Percentiles rank a stretch among this genome's conserved stretches.
These are phyloP conservation scores for Spialia ferax DNA, from an alignment of 2,888 invertebrate genomes.

Conservation along the genomic window DNA sequence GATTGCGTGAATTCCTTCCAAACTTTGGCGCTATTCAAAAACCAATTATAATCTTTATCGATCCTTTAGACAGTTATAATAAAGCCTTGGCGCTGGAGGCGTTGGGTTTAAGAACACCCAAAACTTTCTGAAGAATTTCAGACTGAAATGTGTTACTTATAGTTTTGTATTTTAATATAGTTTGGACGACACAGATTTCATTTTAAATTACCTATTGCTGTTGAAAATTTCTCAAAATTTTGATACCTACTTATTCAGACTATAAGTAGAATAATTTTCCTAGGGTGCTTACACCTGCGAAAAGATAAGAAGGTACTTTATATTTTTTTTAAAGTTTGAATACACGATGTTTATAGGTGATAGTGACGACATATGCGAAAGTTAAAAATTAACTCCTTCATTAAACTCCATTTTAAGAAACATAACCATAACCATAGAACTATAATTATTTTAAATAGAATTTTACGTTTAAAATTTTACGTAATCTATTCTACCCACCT, in stretches of 20 bases:
- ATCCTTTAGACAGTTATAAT: conserved; percentile 15
- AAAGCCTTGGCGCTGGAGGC: conserved; percentile 6
- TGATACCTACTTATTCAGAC: too few relatives aligned
- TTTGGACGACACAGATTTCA: neutral
- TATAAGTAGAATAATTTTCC: too few relatives aligned
- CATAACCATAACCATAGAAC: too few relatives aligned
- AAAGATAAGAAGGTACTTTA: too few relatives aligned
- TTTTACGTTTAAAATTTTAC: neutral
- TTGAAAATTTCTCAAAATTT: neutral
- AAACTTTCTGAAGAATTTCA: conserved; percentile 11
- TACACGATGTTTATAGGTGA: too few relatives aligned
- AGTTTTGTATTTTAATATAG: neutral
- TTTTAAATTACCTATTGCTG: neutral
- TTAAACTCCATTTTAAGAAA: too few relatives aligned
- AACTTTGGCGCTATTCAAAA: conserved; percentile 2
- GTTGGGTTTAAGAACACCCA: neutral
- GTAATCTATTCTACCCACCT: neutral
- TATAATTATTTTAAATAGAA: neutral
- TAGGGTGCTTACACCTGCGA: too few relatives aligned
- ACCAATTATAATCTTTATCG: conserved; percentile 27
- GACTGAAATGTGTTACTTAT: neutral
- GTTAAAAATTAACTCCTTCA: too few relatives aligned
- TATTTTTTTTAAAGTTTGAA: too few relatives aligned
- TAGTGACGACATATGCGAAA: too few relatives aligned
- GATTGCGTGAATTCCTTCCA: conserved; percentile 12